Conservation (phyloP, 2,113 vertebrate species). For the Alethe diademata region DNA sequence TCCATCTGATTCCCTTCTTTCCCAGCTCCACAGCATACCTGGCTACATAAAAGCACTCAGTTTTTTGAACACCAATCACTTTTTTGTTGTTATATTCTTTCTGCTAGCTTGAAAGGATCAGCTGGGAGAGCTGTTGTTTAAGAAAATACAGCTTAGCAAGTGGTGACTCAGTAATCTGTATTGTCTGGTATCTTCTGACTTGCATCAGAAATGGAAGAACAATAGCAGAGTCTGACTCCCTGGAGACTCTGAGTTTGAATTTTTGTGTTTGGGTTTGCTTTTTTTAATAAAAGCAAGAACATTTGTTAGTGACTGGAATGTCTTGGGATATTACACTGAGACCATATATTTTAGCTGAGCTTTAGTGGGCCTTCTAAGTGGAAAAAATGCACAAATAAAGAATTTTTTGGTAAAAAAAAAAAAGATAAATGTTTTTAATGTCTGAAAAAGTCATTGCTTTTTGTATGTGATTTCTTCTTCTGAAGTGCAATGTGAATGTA, state of each 20-base stretch:
- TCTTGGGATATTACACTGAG: slow-evolving; percentile 24
- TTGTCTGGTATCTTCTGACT: slow-evolving; percentile 55
- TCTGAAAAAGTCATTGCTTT: slow-evolving; percentile 43
- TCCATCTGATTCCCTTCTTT: background rate
- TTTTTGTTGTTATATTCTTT: background rate
- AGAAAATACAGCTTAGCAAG: slow-evolving; percentile 42
- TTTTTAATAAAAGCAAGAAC: slow-evolving; percentile 48
- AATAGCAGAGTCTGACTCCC: slow-evolving; percentile 40
- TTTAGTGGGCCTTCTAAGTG: slow-evolving; percentile 17
- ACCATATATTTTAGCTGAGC: slow-evolving; percentile 39
- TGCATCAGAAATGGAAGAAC: slow-evolving; percentile 60
- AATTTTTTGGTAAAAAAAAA: background rate
- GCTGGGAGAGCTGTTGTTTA: slow-evolving; percentile 65
- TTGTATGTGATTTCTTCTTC: slow-evolving; percentile 1
- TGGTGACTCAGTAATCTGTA: slow-evolving; percentile 38
- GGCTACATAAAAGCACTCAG: background rate
- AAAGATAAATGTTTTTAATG: background rate
- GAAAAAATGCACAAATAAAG: slow-evolving; percentile 20
- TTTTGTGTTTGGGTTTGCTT: background rate
- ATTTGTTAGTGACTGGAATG: slow-evolving; percentile 26
- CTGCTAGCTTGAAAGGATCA: slow-evolving; percentile 42
- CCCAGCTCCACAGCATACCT: background rate
- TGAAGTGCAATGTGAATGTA: background rate
- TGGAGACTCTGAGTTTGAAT: background rate
- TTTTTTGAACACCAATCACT: slow-evolving; percentile 1